These are phyloP conservation scores for Chelonus insularis DNA, from an alignment of 1,140 invertebrate genomes.

Conservation along the genomic window DNA sequence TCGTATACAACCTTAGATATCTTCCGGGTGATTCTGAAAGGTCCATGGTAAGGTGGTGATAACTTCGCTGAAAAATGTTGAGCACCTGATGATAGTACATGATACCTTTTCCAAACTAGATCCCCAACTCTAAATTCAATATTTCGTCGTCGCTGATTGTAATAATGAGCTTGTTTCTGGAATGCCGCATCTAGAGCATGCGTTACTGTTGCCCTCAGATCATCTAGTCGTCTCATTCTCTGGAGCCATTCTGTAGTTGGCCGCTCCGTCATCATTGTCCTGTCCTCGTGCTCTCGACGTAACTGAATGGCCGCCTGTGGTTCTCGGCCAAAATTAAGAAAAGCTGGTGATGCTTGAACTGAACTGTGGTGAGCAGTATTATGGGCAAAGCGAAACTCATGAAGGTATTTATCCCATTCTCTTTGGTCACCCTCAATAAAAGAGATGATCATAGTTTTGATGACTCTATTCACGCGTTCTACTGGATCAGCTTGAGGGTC, in stretches of 20 bases:
- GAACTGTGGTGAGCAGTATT: conserved; percentile 18
- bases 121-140: conserved; percentile 21
- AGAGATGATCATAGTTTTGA: neutral
- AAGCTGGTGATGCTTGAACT: conserved; percentile 18
- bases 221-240: conserved; percentile 20
- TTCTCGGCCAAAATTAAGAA: conserved; percentile 22
- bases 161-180: conserved; percentile 23
- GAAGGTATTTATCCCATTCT: neutral
- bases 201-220: conserved; percentile 3
- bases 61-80: conserved; percentile 42
- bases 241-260: conserved; percentile 12
- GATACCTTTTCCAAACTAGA: conserved; percentile 25
- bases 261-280: neutral
- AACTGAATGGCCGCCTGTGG: neutral
- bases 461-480: conserved; percentile 39
- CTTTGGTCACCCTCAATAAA: neutral
- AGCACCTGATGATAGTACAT: conserved; percentile 36
- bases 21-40: too few species aligned
- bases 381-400: neutral
- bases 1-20: too few species aligned
- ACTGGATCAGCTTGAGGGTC: conserved; percentile 48
- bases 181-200: conserved; percentile 23
- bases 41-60: conserved; percentile 45
- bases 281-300: neutral
- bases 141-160: conserved; percentile 26